Base-by-base conservation (phyloP, 2,888 invertebrate species). In the Melanophora roralis region DNA sequence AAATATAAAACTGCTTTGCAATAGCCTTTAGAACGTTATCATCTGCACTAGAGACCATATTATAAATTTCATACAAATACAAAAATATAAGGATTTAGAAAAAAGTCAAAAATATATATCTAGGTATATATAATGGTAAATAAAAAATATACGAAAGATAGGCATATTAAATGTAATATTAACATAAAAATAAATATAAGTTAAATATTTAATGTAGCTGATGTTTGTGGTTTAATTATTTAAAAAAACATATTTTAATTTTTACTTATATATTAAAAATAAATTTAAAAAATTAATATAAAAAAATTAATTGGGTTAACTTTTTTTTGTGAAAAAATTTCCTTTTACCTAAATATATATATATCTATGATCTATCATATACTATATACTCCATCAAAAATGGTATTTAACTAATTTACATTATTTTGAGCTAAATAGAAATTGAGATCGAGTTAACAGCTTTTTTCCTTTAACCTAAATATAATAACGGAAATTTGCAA, bases 171-270 rank as follows among this genome's bases (percentile, higher is more conserved):
- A 59, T 32, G 9, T n/a, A 36, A 32, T 8, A 40, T n/a, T 45
- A 16, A 47, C 12, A 43, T 45, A 19, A 51, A 57, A 23, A 73
- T 32, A 32, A 47, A 57, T 57, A 64, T 40, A 57, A 69, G 75
- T 69, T 69, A 69, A 62, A 47, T 69, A 68, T 76, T 55, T 32
- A 62, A 27, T 55, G 45, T 64, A 76, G 69, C 68, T 40, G 76
- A 76, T 57, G 55, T 76, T 69, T 62, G 38, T 43, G 38, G 62
- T 62, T 68, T 40, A 72, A 60, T 64, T 73, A 73, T 27, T 5
- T 62, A 69, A 55, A 64, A 34, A 59, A 51, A 38, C 14, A 69
- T 40, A 51, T 55, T 53, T 59, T 34, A 49, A 32, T 55, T 45
- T 51, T 12, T 57, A 73, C n/a, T 36, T 51, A 68, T 67, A 76